These are phyloP conservation scores for Eristalis intricaria DNA, from an alignment of 2,888 invertebrate genomes.

Conservation along the genomic window DNA sequence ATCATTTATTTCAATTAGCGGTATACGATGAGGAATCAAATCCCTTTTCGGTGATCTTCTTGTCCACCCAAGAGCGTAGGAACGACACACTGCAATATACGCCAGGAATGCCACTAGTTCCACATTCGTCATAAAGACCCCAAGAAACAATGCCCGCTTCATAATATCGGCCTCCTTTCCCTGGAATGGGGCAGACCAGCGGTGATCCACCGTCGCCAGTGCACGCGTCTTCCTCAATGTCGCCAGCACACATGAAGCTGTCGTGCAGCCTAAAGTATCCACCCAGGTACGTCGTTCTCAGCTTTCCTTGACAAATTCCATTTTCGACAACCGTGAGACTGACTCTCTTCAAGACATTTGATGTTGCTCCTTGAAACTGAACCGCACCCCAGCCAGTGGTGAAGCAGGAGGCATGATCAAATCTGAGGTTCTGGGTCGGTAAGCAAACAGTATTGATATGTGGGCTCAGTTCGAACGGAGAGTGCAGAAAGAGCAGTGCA, in stretches of 20 bases:
- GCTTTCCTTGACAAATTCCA: conserved; percentile 80
- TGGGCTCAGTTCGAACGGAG: conserved; percentile 83
- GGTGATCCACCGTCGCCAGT: conserved; percentile 91
- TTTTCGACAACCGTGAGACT: conserved; percentile 87
- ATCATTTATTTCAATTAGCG: background rate
- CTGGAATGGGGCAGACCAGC: conserved; percentile 86
- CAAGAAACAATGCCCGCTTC: conserved; percentile 88
- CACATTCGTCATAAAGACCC: conserved; percentile 89
- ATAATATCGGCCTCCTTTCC: conserved; percentile 75
- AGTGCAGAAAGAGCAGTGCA: conserved; percentile 86
- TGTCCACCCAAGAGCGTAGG: conserved; percentile 87
- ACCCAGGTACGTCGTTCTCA: conserved; percentile 87
- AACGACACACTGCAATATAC: conserved; percentile 88
- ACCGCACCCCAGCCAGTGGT: conserved; percentile 80
- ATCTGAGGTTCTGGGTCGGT: conserved; percentile 82
- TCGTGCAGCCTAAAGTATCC: conserved; percentile 85
- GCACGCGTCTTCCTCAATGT: conserved; percentile 89
- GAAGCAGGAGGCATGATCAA: conserved; percentile 76
- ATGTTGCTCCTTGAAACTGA: conserved; percentile 80
- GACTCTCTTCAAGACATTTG: conserved; percentile 86
- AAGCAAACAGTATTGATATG: conserved; percentile 88
- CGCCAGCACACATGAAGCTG: conserved; percentile 91
- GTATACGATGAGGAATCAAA: background rate
- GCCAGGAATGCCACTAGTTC: conserved; percentile 85
- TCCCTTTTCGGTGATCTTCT: conserved; percentile 78